Base-by-base conservation (phyloP, 2,797 vertebrate genomes). In the Emydoidea blandingii region DNA sequence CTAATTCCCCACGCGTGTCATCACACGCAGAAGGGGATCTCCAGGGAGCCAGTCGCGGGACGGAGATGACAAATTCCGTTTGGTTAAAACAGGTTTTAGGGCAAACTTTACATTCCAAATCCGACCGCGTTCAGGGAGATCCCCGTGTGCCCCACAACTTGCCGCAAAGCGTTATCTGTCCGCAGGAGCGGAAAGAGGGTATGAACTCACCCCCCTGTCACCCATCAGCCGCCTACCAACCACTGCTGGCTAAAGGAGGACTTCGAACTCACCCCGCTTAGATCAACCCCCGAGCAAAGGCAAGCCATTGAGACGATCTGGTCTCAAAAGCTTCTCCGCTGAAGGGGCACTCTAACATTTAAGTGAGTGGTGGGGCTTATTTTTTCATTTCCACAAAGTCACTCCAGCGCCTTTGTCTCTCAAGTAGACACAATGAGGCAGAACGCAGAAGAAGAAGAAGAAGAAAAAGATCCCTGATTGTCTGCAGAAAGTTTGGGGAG, bases 281-380 rank as follows among this genome's bases (percentile, higher is more conserved):
- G 95, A 52, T 91, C 91, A 79, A 4, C 94, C 85, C 93, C 81
- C 91, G 87, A 96, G 97, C 98, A 98, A 98, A 96, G 96, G 96
- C 98, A 98, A 97, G 98, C 97, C 97, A 95, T 97, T 89, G 92
- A 91, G 91, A 90, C 8, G 74, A 88, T 76, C 78, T 56, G 88
- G 91, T 97, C 95, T 98, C 98, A 98, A 98, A 98, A 98, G 98
- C 98, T 98, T 97, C 98, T 97, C 97, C 90, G 98, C 98, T 98
- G 97, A 98, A 98, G 98, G 98, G 98, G 98, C 98, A 98, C 99
- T 98, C 98, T 97, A 97, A 97, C 96, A 97, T 98, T 96, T 98
- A 98, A 99, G 98, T 98, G 97, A 98, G 98, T 97, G 97, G 98
- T 98, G 98, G 85, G 4, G 52, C 62, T 41, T 6, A 98, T 47